Evolutionary conservation across 2,888 invertebrate species (phyloP), one percentile per base, ranked within the genome.

Genomic region (Protonemura montana): DNA sequence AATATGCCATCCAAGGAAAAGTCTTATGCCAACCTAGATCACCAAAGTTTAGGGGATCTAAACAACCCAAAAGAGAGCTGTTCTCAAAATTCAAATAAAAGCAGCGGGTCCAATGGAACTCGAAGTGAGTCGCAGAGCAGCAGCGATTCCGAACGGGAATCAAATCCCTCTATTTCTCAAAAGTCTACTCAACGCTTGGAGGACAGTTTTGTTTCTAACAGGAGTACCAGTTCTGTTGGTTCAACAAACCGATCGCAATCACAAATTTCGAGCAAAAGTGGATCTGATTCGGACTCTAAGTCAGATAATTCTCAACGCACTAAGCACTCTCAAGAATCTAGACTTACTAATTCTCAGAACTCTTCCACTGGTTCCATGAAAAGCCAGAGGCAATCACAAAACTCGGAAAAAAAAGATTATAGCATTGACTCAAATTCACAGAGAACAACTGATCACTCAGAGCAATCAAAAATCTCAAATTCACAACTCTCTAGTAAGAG

Each of bases 21-120:
- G 21, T 59, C 3, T 21, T 13, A 59, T 13, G 59, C 6, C 13
- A 21, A 10, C 35, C 35, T 59, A 21, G 59, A 35, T 10, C 6
- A 59, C n/a, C 78, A 10, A 78, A 78, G 78, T 26, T 59, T 21
- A 16, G 59, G 13, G 13, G 59, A 59, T 59, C 35, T 78, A 26
- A 78, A 78, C n/a, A 28, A 78, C n/a, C 2, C 28, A 0, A 1
- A 78, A 10, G n/a, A 26, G 27, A 78, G 78, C 27, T 27, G 5
- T 21, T 78, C 78, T 78, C 78, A 2, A 27, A 78, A 3, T 26
- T 78, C 78, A 78, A 78, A 78, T 27, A 78, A 30, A 16, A 81
- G 21, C 10, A 7, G 21, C 30, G 13, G n/a, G 27, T 28, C 26
- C 7, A 81, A 5, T 2, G 5, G 7, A 80, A 81, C 6, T 30